Conservation (phyloP, 2,888 invertebrate genomes). For the Cephus runcator region DNA sequence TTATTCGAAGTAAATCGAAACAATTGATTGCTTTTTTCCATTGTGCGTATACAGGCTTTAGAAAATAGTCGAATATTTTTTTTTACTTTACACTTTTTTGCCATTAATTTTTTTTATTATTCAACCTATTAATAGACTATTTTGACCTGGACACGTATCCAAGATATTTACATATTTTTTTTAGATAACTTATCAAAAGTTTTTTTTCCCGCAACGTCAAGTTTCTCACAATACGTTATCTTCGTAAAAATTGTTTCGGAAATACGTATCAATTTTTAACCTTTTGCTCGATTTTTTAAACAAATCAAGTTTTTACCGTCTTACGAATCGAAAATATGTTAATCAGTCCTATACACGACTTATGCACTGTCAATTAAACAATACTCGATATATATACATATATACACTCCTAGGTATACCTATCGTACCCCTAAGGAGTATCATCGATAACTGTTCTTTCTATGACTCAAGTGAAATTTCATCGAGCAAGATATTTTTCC, state of each 20-base stretch:
- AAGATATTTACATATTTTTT: neutral
- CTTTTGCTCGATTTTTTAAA: neutral
- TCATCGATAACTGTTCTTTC: neutral
- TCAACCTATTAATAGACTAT: neutral
- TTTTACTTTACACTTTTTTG: too few relatives aligned
- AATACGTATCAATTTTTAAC: neutral
- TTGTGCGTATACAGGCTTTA: neutral
- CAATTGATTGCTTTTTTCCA: neutral
- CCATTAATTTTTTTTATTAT: neutral
- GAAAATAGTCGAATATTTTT: neutral
- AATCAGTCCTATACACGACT: neutral
- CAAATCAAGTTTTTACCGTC: neutral
- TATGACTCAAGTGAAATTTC: neutral
- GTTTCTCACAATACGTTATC: neutral
- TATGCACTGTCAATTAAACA: neutral
- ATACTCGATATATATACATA: too few relatives aligned
- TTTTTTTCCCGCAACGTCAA: neutral
- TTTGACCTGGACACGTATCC: neutral
- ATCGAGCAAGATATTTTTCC: neutral
- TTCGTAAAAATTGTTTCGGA: neutral
- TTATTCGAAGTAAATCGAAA: neutral
- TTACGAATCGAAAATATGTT: neutral
- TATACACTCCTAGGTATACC: neutral
- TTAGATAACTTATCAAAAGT: neutral
- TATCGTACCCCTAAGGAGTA: neutral